phyloP scores from a whole-genome alignment of 2,113 vertebrate species.

The Edolisoma coerulescens region DNA sequence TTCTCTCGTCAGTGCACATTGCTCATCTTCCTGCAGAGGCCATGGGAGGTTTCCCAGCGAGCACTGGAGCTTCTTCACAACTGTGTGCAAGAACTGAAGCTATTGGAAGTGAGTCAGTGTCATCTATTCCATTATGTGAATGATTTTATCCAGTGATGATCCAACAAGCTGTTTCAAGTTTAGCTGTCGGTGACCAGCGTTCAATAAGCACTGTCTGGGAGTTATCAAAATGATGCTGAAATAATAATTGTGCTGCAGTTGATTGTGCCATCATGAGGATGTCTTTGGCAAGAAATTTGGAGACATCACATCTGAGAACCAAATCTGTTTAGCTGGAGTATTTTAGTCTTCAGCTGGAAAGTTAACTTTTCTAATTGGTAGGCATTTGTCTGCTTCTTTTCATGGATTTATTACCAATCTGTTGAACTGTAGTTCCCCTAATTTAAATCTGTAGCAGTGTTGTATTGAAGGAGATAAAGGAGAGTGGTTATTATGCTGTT shows the following conservation, averaged over 20 bases:
- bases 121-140: neutral
- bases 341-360: neutral
- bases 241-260: neutral
- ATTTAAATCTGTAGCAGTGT: neutral
- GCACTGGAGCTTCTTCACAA: slow-evolving; percentile 95
- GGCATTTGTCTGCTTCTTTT: neutral
- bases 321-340: neutral
- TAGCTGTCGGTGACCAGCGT: neutral
- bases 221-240: neutral
- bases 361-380: neutral
- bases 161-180: neutral
- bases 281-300: neutral
- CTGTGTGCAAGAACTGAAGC: slow-evolving; percentile 93
- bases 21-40: slow-evolving; percentile 93
- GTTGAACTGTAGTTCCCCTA: neutral
- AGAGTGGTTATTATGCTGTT: neutral
- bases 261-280: neutral
- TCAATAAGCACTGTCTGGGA: neutral
- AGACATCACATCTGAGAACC: neutral
- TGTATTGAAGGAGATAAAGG: neutral
- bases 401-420: neutral
- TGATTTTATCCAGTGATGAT: neutral
- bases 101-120: slow-evolving; percentile 84
- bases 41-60: slow-evolving; percentile 94
- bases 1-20: slow-evolving; percentile 98